phyloP scores from a whole-genome alignment of 2,797 vertebrate species.

The Morus bassanus region DNA sequence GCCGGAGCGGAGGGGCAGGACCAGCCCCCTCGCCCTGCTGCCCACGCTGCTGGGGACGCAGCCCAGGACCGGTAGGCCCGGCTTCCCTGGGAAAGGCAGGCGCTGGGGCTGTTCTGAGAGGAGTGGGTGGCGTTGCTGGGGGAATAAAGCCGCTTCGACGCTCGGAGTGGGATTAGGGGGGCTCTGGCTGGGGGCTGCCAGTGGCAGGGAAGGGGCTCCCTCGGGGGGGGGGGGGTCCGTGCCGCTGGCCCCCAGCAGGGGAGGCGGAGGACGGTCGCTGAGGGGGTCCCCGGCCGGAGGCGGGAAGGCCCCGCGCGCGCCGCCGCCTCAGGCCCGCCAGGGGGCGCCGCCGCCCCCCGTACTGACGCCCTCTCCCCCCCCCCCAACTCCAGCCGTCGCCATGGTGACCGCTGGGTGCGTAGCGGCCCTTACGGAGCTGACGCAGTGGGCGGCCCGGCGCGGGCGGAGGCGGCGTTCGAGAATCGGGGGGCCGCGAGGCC shows the following conservation, averaged over 20 bases:
- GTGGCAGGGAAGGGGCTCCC: not conserved
- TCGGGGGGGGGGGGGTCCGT: too few species aligned
- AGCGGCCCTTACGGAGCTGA: conserved; percentile 77
- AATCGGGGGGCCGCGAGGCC: conserved; percentile 64
- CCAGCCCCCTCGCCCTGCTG: too few species aligned
- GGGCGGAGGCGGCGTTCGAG: conserved; percentile 75
- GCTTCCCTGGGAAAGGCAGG: not conserved
- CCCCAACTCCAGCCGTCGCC: conserved; percentile 40
- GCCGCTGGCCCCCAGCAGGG: too few species aligned
- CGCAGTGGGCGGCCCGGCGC: conserved; percentile 76
- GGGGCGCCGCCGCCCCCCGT: conserved; percentile 54
- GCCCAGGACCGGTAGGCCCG: rapidly evolving
- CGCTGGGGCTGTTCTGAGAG: not conserved
- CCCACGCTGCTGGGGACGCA: too few species aligned
- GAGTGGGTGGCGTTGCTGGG: rapidly evolving
- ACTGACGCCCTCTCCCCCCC: not conserved
- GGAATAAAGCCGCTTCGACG: not conserved
- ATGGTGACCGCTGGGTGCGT: conserved; percentile 77
- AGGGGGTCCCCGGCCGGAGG: too few species aligned
- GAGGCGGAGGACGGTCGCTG: not conserved
- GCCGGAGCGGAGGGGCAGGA: too few species aligned
- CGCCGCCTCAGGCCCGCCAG: not conserved
- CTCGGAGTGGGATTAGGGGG: rapidly evolving
- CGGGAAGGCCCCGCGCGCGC: not conserved
- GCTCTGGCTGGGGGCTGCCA: too few species aligned